These are phyloP conservation scores for Heliothis virescens DNA, from an alignment of 1,140 invertebrate genomes.

Conservation along the genomic window DNA sequence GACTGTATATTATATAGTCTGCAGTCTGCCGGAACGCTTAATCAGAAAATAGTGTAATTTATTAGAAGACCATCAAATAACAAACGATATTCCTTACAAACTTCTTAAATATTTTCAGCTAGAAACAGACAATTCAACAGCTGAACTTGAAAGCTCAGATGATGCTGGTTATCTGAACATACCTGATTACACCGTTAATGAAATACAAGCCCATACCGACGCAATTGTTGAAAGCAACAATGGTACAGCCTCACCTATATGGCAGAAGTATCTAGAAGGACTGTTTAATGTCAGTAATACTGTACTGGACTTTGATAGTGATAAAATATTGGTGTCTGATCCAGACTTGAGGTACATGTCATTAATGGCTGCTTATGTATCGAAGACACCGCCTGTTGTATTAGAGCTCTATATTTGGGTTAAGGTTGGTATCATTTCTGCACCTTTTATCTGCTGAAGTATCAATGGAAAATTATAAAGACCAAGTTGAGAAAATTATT, in stretches of 20 bases:
- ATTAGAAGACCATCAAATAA: no score
- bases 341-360: slow-evolving; percentile 89
- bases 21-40: no score
- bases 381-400: slow-evolving; percentile 83
- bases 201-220: slow-evolving; percentile 88
- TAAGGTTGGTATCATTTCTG: slow-evolving; percentile 78
- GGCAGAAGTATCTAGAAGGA: slow-evolving; percentile 88
- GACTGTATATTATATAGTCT: no score
- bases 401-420: slow-evolving; percentile 91
- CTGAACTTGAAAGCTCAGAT: slow-evolving; percentile 60
- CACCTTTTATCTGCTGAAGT: no score
- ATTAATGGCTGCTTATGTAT: slow-evolving; percentile 86
- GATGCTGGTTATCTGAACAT: slow-evolving; percentile 84
- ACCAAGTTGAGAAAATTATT: no score
- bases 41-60: no score
- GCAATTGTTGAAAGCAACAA: slow-evolving; percentile 83
- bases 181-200: slow-evolving; percentile 87
- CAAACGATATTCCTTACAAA: no score
- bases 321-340: slow-evolving; percentile 87
- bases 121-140: slow-evolving; percentile 85
- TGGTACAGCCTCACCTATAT: slow-evolving; percentile 86
- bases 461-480: no score
- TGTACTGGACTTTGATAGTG: slow-evolving; percentile 83
- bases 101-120: slow-evolving; percentile 75
- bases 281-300: slow-evolving; percentile 87